A percentile compares a stretch with the other conserved stretches of the same genome.
phyloP scores from a whole-genome alignment of 2,888 invertebrate species.

The Scrobipalpa atriplicella region DNA sequence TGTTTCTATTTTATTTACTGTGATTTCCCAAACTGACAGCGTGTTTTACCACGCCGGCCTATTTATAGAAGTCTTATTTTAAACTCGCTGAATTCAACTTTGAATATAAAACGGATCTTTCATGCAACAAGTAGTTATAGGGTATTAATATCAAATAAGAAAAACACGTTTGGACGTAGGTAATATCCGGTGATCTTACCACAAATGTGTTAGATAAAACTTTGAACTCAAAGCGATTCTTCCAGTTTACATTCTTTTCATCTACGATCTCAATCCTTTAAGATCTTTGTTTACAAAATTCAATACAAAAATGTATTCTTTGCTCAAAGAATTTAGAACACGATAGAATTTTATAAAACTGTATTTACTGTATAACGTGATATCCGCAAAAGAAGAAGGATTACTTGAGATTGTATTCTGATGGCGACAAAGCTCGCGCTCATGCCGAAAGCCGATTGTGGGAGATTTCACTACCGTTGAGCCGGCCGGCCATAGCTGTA shows the following conservation, averaged over 20 bases:
- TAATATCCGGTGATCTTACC: no score
- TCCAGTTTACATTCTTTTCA: no score
- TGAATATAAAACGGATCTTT: not conserved
- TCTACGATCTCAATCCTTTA: no score
- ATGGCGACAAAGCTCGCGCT: not conserved
- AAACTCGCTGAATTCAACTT: slow-evolving; percentile 46
- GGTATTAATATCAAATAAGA: no score
- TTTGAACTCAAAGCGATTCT: no score
- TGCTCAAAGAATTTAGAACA: no score
- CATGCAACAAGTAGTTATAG: no score
- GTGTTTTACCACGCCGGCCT: slow-evolving; percentile 52
- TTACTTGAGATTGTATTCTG: slow-evolving; percentile 3
- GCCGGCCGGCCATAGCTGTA: not conserved
- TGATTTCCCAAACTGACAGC: slow-evolving; percentile 58
- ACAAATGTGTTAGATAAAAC: no score
- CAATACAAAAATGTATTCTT: no score
- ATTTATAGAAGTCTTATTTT: slow-evolving; percentile 64
- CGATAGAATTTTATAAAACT: not conserved
- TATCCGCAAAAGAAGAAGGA: not conserved
- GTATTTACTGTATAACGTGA: slow-evolving; percentile 3
- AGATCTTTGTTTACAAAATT: no score
- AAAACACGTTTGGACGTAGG: no score
- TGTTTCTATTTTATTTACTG: slow-evolving; percentile 58
- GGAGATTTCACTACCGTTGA: not conserved
- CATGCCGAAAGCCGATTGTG: not conserved